Base-by-base conservation (phyloP, 2,888 invertebrate genomes). In the Rhodophaea formosa region DNA sequence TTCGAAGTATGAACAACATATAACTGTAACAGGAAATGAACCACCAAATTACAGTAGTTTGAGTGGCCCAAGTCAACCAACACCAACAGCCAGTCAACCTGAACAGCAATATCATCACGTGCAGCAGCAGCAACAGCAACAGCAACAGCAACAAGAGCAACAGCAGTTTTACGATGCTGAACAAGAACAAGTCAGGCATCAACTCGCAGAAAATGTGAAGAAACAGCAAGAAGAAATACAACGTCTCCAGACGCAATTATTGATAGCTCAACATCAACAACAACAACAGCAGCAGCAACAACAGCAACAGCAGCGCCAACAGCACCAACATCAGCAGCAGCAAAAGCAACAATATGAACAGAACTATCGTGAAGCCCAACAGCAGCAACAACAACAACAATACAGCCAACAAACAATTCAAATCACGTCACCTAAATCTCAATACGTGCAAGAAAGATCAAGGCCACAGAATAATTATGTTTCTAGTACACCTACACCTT, bases 1-100 rank as follows among this genome's bases (percentile, higher is more conserved):
- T 59, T 94, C 96, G 7, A 96, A 95, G 85, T 94, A 93, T 65
- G 96, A 97, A 81, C 96, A 96, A 68, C 96, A 96, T 68, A 93
- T 95, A 62, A 93, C 95, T 12, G 90, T 93, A n/a, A 84, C 87
- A 68, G 86, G 82, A 53, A 79, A 81, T 49, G 64, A 70, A 54
- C 72, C 81, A 71, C 67, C 81, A 16, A 74, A 78, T 62, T 81
- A 79, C 61, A 80, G 71, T 63, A 77, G 76, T 12, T 71, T 88
- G 15, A 79, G 74, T 66, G 78, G 77, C 47, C 57, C 79, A 58
- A 69, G 66, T 62, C 69, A 79, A 66, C 67, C 79, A 53, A 56
- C 70, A 57, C 58, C 68, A 61, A 57, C 71, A 59, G 49, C 71
- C 65, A 64, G 73, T 56, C 74, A 66, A 58, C 69, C 67, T 10